These are phyloP conservation scores for Phallusia fumigata DNA, from an alignment of 23 tunicate species.

Conservation along the genomic window DNA sequence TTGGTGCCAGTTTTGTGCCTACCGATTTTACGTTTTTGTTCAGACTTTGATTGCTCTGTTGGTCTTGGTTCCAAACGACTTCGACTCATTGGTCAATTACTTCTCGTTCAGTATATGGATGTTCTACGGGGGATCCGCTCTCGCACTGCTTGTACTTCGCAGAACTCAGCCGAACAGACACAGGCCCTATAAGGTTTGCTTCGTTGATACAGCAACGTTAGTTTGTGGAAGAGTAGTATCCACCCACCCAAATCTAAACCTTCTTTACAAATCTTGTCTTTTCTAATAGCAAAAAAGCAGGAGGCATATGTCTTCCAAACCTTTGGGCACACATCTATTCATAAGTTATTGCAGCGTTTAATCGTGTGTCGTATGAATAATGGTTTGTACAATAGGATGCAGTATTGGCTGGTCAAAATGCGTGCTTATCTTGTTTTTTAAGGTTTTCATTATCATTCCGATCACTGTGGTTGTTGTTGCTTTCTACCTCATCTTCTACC, in stretches of 20 bases:
- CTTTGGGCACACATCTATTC: too few species aligned
- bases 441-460: conserved; percentile 85
- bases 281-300: too few species aligned
- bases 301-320: too few species aligned
- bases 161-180: conserved; percentile 51
- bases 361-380: too few species aligned
- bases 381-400: too few species aligned
- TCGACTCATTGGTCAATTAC: conserved; percentile 79
- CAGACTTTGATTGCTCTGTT: conserved; percentile 72
- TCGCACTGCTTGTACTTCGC: conserved; percentile 59
- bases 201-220: too few species aligned
- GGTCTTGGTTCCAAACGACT: conserved; percentile 87
- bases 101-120: conserved; percentile 94
- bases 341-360: too few species aligned
- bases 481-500: conserved; percentile 62
- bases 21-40: conserved; percentile 6
- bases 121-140: conserved; percentile 89
- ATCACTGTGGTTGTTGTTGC: conserved; percentile 63
- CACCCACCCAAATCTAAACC: too few species aligned
- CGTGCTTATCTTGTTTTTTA: conserved; percentile 3
- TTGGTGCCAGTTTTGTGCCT: too few species aligned
- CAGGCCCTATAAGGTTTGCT: conserved; percentile 92
- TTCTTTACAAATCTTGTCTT: too few species aligned
- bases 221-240: too few species aligned
- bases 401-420: too few species aligned